Percentiles rank a stretch among this genome's conserved stretches.
Conservation (phyloP, 2,797 vertebrate genomes). For the Sphenopsis melanotis region DNA sequence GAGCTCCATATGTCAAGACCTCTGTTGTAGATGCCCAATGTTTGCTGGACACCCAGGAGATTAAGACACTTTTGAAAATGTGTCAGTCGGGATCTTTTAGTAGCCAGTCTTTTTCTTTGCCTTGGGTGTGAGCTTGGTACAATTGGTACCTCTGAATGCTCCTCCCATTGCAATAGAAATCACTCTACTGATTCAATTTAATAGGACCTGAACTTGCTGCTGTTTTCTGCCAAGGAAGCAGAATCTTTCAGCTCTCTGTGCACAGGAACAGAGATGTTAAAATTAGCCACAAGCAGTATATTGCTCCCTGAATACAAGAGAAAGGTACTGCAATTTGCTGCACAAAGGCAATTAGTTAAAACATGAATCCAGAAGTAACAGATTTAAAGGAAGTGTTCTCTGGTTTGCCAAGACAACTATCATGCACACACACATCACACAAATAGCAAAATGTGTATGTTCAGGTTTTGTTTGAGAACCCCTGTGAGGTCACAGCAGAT, state of each 20-base stretch:
- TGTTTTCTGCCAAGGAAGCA: conserved; percentile 17
- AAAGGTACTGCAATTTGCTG: conserved; percentile 19
- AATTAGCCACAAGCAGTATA: conserved; percentile 17
- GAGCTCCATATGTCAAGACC: neutral
- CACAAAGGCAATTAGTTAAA: neutral
- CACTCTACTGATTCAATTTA: neutral
- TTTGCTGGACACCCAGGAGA: neutral
- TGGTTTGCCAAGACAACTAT: neutral
- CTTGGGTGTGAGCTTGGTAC: neutral
- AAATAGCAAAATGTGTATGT: neutral
- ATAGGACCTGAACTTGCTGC: conserved; percentile 20
- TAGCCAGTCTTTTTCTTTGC: neutral
- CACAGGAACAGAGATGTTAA: conserved; percentile 17
- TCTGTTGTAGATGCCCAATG: neutral
- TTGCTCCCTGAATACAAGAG: conserved; percentile 1
- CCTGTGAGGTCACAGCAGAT: neutral
- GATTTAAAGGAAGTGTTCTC: neutral
- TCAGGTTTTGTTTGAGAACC: neutral
- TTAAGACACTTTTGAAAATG: neutral
- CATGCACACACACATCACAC: neutral
- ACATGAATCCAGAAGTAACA: neutral
- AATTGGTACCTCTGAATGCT: neutral
- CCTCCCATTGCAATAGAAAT: neutral
- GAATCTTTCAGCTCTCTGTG: neutral
- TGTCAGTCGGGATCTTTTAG: neutral